Percentiles rank a stretch among this genome's conserved stretches.
phyloP scores from a whole-genome alignment of 2,113 vertebrate genomes.

The Cyanoramphus novaezelandiae region DNA sequence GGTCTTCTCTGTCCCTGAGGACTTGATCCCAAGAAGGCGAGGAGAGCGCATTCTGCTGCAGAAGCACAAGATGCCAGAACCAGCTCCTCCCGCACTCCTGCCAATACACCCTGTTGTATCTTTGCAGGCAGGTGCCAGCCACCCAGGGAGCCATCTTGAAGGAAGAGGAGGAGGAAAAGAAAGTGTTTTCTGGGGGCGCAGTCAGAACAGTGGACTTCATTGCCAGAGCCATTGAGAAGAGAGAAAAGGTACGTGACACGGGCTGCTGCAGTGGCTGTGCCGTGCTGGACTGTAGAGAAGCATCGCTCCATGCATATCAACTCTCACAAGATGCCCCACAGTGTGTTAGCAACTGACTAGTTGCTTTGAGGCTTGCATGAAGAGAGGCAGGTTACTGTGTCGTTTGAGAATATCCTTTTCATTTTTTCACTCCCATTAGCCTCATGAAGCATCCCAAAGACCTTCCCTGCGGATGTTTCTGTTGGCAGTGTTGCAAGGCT shows the following conservation, averaged over 20 bases:
- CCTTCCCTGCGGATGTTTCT: not conserved
- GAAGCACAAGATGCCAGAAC: not conserved
- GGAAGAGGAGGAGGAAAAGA: not conserved
- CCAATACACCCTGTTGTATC: not conserved
- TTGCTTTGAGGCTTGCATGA: not conserved
- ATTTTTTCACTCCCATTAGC: not conserved
- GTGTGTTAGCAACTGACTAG: not conserved
- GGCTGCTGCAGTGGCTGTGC: not conserved
- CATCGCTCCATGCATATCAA: fast-evolving
- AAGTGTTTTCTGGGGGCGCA: not conserved
- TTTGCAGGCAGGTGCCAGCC: not conserved
- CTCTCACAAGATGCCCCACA: not conserved
- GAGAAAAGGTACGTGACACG: not conserved
- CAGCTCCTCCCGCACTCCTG: not conserved
- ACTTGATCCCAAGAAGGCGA: not conserved
- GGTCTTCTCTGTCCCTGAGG: not conserved
- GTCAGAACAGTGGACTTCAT: not conserved
- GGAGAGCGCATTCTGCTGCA: not conserved
- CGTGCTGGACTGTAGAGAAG: not conserved
- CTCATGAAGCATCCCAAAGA: not conserved
- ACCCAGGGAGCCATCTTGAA: not conserved
- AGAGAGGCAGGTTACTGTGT: not conserved
- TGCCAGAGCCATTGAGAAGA: not conserved
- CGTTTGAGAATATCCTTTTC: too few relatives aligned
- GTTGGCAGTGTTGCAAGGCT: not conserved